phyloP scores from a whole-genome alignment of 2,113 vertebrate species.

The Ibidorhyncha struthersii region DNA sequence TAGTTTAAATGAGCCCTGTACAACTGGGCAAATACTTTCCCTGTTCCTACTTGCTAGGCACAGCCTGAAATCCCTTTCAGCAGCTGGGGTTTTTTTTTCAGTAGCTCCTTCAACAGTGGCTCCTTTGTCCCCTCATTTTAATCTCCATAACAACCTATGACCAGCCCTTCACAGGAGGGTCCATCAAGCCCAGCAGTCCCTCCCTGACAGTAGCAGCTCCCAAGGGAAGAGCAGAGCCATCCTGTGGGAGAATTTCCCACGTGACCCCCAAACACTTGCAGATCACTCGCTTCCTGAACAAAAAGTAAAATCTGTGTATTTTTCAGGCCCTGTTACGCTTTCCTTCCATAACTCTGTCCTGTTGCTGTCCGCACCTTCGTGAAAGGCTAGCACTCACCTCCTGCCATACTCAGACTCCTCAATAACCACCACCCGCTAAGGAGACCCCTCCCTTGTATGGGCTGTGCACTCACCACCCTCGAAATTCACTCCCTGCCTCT shows the following conservation, averaged over 20 bases:
- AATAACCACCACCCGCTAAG: no score
- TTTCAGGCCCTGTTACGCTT: not conserved
- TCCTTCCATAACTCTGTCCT: not conserved
- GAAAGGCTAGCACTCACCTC: not conserved
- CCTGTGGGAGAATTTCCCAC: not conserved
- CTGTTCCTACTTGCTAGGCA: not conserved
- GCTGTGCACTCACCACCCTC: not conserved
- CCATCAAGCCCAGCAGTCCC: not conserved
- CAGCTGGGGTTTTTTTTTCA: not conserved
- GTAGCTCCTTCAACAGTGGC: not conserved
- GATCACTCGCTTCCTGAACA: not conserved
- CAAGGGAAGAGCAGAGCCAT: not conserved
- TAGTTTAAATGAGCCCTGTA: not conserved
- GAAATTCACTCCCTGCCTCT: not conserved
- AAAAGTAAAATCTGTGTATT: accelerated
- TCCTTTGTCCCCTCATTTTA: not conserved
- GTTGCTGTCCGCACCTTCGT: no score
- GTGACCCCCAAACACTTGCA: not conserved
- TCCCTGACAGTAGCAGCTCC: not conserved
- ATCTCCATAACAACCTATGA: not conserved
- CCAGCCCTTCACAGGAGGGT: not conserved
- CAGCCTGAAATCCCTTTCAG: not conserved
- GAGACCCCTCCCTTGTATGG: not conserved
- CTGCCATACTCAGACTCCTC: not conserved
- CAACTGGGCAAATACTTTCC: not conserved